A percentile compares a stretch with the other conserved stretches of the same genome.
These are phyloP conservation scores for Hydropsyche betteni DNA, from an alignment of 2,888 invertebrate species.

Conservation along the genomic window DNA sequence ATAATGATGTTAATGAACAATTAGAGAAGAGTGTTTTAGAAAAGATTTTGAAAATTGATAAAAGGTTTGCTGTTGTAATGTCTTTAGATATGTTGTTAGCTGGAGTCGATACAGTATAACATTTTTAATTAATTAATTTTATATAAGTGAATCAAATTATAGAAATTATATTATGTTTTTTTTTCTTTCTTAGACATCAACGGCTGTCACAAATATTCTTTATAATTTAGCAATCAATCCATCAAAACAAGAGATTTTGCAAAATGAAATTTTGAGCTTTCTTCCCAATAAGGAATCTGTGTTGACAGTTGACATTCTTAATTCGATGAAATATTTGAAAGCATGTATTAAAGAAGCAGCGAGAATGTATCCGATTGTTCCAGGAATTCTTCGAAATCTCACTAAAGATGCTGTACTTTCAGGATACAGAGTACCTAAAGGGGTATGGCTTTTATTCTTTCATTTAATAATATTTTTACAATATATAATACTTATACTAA, in stretches of 20 bases:
- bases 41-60: constrained; percentile 69
- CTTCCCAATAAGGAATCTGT: constrained; percentile 54
- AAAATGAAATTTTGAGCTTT: constrained; percentile 57
- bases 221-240: constrained; percentile 67
- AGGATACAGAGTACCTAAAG: constrained; percentile 61
- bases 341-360: constrained; percentile 73
- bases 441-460: constrained; percentile 54
- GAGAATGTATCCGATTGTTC: constrained; percentile 61
- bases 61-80: constrained; percentile 71
- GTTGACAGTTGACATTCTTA: constrained; percentile 38
- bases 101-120: constrained; percentile 75
- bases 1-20: constrained; percentile 57
- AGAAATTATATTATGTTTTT: not conserved
- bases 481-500: not conserved
- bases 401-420: constrained; percentile 60
- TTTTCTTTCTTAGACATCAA: constrained; percentile 58
- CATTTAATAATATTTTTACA: not conserved
- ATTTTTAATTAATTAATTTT: constrained; percentile 47
- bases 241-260: constrained; percentile 64
- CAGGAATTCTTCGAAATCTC: constrained; percentile 59
- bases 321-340: constrained; percentile 63
- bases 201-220: constrained; percentile 59
- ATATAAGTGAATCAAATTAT: not conserved
- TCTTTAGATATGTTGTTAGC: constrained; percentile 75
- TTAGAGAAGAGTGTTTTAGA: constrained; percentile 70